A percentile compares a stretch with the other conserved stretches of the same genome.
These are phyloP conservation scores for Cheilosia vernalis DNA, from an alignment of 2,888 invertebrate genomes.

Conservation along the genomic window DNA sequence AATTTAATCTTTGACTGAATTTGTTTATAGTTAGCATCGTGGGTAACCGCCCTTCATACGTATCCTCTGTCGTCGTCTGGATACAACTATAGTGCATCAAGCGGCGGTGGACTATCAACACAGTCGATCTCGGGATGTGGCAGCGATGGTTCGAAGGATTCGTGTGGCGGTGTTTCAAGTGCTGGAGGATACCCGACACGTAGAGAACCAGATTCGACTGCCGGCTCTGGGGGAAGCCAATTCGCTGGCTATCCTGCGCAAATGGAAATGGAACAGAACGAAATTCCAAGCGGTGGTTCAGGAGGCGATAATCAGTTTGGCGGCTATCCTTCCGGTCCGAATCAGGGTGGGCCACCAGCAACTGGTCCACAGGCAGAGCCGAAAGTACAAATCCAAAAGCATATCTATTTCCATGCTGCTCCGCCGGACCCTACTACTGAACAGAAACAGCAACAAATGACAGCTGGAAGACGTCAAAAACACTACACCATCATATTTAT, in stretches of 20 bases:
- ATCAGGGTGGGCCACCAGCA: neutral
- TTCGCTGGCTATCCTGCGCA: neutral
- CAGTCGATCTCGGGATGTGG: neutral
- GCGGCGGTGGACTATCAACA: neutral
- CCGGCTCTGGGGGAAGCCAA: neutral
- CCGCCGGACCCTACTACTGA: neutral
- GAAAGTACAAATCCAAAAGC: neutral
- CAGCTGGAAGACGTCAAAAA: neutral
- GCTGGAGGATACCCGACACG: neutral
- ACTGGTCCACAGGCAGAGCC: neutral
- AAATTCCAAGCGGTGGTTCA: neutral
- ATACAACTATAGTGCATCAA: neutral
- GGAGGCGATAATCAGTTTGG: neutral
- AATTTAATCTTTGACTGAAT: neutral
- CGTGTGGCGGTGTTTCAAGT: neutral
- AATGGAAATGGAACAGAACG: neutral
- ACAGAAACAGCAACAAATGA: neutral
- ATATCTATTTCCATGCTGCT: slow-evolving; percentile 19
- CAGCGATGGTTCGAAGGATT: neutral
- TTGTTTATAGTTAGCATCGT: slow-evolving; percentile 5
- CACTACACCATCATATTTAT: slow-evolving; percentile 28
- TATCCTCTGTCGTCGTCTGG: slow-evolving; percentile 2
- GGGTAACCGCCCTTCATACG: slow-evolving; percentile 13
- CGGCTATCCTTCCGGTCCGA: neutral
- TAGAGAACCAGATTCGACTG: neutral